phyloP scores from a whole-genome alignment of 2,888 invertebrate species.

The Thumatha senex region DNA sequence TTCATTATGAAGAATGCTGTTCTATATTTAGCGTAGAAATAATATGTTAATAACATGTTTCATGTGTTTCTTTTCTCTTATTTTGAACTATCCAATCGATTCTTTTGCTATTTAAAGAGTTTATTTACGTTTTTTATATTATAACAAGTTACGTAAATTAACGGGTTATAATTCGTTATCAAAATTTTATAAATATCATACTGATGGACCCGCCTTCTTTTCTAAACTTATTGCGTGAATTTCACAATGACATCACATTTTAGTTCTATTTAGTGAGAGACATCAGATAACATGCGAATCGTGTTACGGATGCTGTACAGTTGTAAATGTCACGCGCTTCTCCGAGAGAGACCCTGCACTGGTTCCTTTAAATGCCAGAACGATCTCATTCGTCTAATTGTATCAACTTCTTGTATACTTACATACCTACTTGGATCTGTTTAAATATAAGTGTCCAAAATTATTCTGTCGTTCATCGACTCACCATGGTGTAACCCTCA shows the following conservation, averaged over 20 bases:
- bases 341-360: conserved; percentile 63
- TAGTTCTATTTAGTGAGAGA: conserved; percentile 19
- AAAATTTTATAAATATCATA: too few relatives aligned
- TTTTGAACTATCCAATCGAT: too few relatives aligned
- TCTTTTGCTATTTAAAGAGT: too few relatives aligned
- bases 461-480: background rate
- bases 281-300: conserved; percentile 39
- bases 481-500: conserved; percentile 1
- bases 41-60: too few relatives aligned
- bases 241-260: conserved; percentile 11
- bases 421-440: conserved; percentile 10
- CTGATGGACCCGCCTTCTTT: too few relatives aligned
- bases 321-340: conserved; percentile 64
- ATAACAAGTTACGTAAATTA: too few relatives aligned
- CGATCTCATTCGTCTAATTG: conserved; percentile 58
- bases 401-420: conserved; percentile 35
- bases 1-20: too few relatives aligned
- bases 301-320: conserved; percentile 56
- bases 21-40: too few relatives aligned
- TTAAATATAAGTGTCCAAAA: conserved; percentile 11
- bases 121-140: too few relatives aligned
- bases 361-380: conserved; percentile 62
- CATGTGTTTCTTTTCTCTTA: too few relatives aligned
- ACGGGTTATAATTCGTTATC: too few relatives aligned
- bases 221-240: too few relatives aligned